phyloP scores from a whole-genome alignment of 2,888 invertebrate species.

The Pasiphila rectangulata region DNA sequence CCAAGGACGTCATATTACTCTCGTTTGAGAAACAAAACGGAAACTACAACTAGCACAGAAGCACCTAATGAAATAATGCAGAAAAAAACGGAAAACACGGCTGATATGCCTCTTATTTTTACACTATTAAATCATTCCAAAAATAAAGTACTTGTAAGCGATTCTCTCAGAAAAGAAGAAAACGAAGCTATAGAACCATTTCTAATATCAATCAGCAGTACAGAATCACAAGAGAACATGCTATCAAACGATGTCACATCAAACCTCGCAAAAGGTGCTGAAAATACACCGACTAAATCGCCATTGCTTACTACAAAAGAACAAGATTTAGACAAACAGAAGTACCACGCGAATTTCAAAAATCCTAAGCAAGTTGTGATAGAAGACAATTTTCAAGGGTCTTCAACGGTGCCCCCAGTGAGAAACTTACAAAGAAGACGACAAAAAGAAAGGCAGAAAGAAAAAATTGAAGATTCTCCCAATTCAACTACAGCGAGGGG shows the following conservation, averaged over 20 bases:
- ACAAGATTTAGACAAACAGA: conserved; percentile 48
- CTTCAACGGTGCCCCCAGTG: conserved; percentile 50
- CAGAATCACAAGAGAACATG: conserved; percentile 59
- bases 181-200: conserved; percentile 48
- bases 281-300: conserved; percentile 43
- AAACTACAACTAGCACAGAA: conserved; percentile 41
- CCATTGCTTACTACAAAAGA: conserved; percentile 41
- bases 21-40: conserved; percentile 46
- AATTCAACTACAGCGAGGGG: conserved; percentile 45
- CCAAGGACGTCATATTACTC: conserved; percentile 68
- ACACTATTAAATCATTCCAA: conserved; percentile 51
- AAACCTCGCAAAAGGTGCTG: conserved; percentile 47
- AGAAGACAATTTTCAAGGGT: conserved; percentile 42
- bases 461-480: conserved; percentile 40
- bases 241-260: conserved; percentile 46
- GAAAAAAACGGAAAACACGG: conserved; percentile 50
- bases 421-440: conserved; percentile 65
- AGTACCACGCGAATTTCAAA: conserved; percentile 67
- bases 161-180: conserved; percentile 32
- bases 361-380: conserved; percentile 41
- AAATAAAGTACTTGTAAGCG: conserved; percentile 34
- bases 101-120: conserved; percentile 59
- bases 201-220: conserved; percentile 60
- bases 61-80: conserved; percentile 35
- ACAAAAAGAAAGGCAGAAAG: conserved; percentile 44